Base-by-base conservation (phyloP, 2,797 vertebrate genomes). In the Pempheris klunzingeri region DNA sequence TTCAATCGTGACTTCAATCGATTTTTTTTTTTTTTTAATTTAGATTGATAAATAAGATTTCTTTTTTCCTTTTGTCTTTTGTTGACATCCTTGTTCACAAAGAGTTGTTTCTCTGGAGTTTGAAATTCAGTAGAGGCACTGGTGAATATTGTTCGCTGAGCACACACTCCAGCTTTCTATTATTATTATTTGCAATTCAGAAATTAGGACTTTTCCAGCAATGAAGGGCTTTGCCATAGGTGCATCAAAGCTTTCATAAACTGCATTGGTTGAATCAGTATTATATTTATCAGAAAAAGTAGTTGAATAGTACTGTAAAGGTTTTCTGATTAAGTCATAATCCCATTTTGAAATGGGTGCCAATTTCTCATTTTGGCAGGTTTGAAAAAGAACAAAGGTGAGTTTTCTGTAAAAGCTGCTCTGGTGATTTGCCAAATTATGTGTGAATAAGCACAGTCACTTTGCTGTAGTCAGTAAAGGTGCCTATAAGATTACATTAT, bases 301-400 rank as follows among this genome's bases (percentile, higher is more conserved):
- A 15, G 17, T 36, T 50, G 24, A 49, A 43, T 18, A 63, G 26
- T 4, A 15, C 14, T 61, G 20, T 7, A 28, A 55, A 58, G 1
- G 13, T 49, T 41, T 64, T 20, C 13, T 43, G 53, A 63, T 65
- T 32, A 49, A 60, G 39, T 32, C 49, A 47, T 64, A 78, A 58
- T 46, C 18, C 18, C 4, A 1, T 55, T 24, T 57, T 5, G 46
- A 7, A 22, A 34, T 71, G 28, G 3, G 38, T 47, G 24, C 41
- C 57, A 81, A 15, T 24, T 68, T 36, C 26, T n/a, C 24, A 71
- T 58, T 38, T 70, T 74, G 12, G 52, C 11, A 52, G 1, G 5
- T 61, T 41, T 75, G 8, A 66, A 78, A 61, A 62, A 61, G 15
- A 47, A 41, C 11, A 20, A 10, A 47, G 6, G 30, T 44, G 12